phyloP scores from a whole-genome alignment of 2,888 invertebrate species.

The Chymomyza caudatula region DNA sequence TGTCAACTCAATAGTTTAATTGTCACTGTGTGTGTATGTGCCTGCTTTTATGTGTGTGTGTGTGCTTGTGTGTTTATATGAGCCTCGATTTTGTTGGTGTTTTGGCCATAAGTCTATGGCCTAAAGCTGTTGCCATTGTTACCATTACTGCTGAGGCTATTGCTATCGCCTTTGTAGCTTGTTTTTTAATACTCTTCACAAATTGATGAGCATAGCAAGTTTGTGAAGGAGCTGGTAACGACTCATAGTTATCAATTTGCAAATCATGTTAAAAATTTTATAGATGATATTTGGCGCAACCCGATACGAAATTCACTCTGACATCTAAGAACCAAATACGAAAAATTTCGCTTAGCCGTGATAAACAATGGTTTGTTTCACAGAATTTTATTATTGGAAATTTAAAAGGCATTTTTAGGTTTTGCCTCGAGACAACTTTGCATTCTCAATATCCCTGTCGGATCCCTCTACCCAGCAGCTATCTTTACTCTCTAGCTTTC shows the following conservation, averaged over 20 bases:
- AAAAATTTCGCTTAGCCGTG: no score
- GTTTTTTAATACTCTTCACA: not conserved
- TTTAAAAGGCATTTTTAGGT: no score
- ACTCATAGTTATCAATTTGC: not conserved
- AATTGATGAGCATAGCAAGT: not conserved
- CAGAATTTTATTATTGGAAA: no score
- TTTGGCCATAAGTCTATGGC: slow-evolving; percentile 23
- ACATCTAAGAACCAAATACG: no score
- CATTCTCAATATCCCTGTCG: no score
- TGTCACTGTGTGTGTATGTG: not conserved
- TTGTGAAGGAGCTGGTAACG: not conserved
- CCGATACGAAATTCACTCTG: no score
- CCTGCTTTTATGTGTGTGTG: slow-evolving; percentile 35
- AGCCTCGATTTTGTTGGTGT: not conserved
- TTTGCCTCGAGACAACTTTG: no score
- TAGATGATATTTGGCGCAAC: no score
- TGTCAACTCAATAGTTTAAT: not conserved
- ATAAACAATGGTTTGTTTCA: no score
- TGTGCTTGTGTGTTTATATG: slow-evolving; percentile 1
- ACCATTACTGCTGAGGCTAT: not conserved
- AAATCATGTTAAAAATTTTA: no score
- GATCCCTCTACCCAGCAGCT: no score
- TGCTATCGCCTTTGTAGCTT: not conserved
- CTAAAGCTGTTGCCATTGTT: not conserved
- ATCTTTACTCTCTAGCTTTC: no score